Evolutionary conservation across 2,888 invertebrate species (phyloP).

Genomic region (Zeuzera pyrina): DNA sequence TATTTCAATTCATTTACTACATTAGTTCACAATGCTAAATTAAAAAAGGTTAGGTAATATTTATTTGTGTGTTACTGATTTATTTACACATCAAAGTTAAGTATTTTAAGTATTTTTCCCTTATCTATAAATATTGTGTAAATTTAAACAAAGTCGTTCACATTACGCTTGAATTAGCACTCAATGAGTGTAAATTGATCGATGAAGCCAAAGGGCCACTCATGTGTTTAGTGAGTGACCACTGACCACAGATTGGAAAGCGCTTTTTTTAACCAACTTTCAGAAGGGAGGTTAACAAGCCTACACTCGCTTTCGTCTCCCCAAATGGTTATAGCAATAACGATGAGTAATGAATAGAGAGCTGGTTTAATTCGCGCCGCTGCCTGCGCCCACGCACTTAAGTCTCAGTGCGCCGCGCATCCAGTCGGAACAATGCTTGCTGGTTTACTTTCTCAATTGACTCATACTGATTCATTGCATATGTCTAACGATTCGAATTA

Average conservation of each 20-base stretch:
- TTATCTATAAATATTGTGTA: too few relatives aligned
- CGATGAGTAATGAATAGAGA: slow-evolving; percentile 73
- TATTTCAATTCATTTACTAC: too few relatives aligned
- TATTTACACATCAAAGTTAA: too few relatives aligned
- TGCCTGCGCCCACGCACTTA: slow-evolving; percentile 61
- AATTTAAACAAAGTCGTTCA: too few relatives aligned
- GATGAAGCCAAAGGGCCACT: slow-evolving; percentile 34
- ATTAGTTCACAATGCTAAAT: too few relatives aligned
- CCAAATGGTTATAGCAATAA: slow-evolving; percentile 66
- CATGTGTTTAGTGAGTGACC: slow-evolving; percentile 33
- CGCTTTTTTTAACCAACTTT: slow-evolving; percentile 31
- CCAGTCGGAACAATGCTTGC: slow-evolving; percentile 70
- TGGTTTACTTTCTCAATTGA: slow-evolving; percentile 72
- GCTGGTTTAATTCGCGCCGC: slow-evolving; percentile 63
- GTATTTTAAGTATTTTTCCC: too few relatives aligned
- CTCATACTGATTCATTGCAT: slow-evolving; percentile 65
- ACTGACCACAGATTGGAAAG: slow-evolving; percentile 6
- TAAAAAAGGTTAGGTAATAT: background rate
- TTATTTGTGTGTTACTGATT: too few relatives aligned
- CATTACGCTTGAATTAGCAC: slow-evolving; percentile 44
- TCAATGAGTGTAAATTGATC: slow-evolving; percentile 45
- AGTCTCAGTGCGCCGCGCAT: slow-evolving; percentile 55
- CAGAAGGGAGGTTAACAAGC: slow-evolving; percentile 37
- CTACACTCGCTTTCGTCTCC: slow-evolving; percentile 68
- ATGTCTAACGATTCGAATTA: slow-evolving; percentile 57